Conservation (phyloP, 92 coral and sea anemone species). For the Isaurus tuberculatus region DNA sequence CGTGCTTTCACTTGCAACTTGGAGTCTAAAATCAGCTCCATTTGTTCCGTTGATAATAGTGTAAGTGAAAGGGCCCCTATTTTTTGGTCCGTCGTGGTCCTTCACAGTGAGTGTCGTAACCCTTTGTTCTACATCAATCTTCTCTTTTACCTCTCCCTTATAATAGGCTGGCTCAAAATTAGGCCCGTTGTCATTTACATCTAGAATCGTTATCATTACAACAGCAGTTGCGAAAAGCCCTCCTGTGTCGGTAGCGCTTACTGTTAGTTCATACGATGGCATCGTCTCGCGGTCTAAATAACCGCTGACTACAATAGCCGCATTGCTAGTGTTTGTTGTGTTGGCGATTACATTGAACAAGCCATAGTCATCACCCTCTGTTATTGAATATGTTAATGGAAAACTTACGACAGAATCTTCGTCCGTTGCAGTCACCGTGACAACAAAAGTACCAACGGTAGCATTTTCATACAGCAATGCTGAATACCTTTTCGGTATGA, state of each 20-base stretch:
- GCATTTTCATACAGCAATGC: slow-evolving; percentile 70
- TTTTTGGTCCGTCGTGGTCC: slow-evolving; percentile 75
- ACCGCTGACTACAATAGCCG: slow-evolving; percentile 58
- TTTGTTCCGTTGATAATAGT: slow-evolving; percentile 74
- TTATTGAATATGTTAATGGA: slow-evolving; percentile 64
- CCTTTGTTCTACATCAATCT: slow-evolving; percentile 53
- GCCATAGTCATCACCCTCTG: slow-evolving; percentile 73
- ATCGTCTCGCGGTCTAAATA: slow-evolving; percentile 72
- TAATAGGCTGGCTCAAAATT: slow-evolving; percentile 76
- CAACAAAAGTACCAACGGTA: slow-evolving; percentile 66
- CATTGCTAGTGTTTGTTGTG: slow-evolving; percentile 52
- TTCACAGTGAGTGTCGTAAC: slow-evolving; percentile 75
- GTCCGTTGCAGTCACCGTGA: slow-evolving; percentile 73
- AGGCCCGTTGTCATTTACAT: slow-evolving; percentile 92
- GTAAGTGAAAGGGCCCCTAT: slow-evolving; percentile 74
- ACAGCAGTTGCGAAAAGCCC: slow-evolving; percentile 58
- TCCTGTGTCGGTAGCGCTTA: slow-evolving; percentile 69
- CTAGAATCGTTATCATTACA: slow-evolving; percentile 75
- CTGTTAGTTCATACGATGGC: slow-evolving; percentile 59
- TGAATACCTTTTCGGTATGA: slow-evolving; percentile 62
- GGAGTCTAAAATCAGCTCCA: slow-evolving; percentile 64
- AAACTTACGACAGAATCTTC: slow-evolving; percentile 62
- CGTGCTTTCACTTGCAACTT: slow-evolving; percentile 48
- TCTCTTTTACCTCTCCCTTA: slow-evolving; percentile 74
- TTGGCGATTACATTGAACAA: slow-evolving; percentile 67